phyloP scores from a whole-genome alignment of 2,113 vertebrate genomes.

The Accipiter virgatus region DNA sequence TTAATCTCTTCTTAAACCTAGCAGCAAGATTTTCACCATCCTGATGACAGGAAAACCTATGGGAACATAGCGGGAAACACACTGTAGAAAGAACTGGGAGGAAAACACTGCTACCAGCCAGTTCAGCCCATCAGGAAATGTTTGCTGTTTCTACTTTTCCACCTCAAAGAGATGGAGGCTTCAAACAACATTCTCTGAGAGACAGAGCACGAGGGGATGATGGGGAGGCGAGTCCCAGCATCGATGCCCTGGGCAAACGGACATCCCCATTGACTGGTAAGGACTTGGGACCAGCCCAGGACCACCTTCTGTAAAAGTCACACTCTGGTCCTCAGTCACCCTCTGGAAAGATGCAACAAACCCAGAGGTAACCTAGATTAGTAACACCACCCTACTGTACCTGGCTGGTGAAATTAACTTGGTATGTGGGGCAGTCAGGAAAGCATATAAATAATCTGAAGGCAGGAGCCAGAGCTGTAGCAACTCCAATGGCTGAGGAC shows the following conservation, averaged over 20 bases:
- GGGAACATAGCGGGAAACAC: not conserved
- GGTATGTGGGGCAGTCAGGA: not conserved
- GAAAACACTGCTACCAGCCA: not conserved
- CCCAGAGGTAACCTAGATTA: not conserved
- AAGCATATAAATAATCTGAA: not conserved
- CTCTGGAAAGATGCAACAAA: not conserved
- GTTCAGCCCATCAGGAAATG: not conserved
- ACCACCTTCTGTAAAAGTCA: not conserved
- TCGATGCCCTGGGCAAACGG: fast-evolving
- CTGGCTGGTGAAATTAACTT: not conserved
- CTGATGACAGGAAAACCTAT: not conserved
- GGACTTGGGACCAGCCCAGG: not conserved
- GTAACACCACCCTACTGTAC: not conserved
- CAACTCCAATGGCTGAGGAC: not conserved
- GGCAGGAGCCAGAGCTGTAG: not conserved
- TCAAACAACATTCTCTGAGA: not conserved
- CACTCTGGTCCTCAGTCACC: not conserved
- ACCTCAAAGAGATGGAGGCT: not conserved
- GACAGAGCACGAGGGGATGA: not conserved
- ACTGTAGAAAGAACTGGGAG: not conserved
- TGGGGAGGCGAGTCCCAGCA: not conserved
- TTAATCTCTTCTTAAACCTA: not conserved
- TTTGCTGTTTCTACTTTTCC: not conserved
- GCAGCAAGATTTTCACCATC: not conserved
- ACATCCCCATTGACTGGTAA: not conserved